These are phyloP conservation scores for Pithys albifrons DNA, from an alignment of 2,113 vertebrate species.

Conservation along the genomic window DNA sequence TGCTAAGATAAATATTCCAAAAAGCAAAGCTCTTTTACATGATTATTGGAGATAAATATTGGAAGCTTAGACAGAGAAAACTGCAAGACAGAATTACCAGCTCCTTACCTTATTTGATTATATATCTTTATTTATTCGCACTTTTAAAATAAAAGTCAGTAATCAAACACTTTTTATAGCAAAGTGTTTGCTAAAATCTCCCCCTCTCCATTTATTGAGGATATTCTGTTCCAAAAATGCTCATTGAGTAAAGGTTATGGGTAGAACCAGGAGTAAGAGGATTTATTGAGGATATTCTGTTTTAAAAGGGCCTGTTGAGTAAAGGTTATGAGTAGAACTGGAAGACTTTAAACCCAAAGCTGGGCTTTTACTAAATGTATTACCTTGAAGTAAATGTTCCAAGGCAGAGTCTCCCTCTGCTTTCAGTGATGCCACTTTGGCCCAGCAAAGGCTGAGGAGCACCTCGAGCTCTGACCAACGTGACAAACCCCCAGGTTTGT, in stretches of 20 bases:
- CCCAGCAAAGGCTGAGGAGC: not conserved
- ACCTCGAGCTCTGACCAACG: accelerated
- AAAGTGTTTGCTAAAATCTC: not conserved
- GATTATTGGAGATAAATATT: not conserved
- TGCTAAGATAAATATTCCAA: not conserved
- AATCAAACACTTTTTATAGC: not conserved
- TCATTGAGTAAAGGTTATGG: not conserved
- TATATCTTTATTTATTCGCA: not conserved
- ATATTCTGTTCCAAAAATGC: not conserved
- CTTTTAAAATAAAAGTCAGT: not conserved
- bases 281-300: not conserved
- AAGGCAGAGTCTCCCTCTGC: not conserved
- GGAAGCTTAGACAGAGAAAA: not conserved
- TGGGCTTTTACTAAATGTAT: not conserved
- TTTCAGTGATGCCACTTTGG: not conserved
- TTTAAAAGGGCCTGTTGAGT: not conserved
- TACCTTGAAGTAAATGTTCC: not conserved
- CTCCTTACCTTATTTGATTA: not conserved
- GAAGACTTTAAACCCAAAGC: not conserved
- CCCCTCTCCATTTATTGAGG: not conserved
- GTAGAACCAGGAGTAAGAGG: not conserved
- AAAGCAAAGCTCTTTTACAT: not conserved
- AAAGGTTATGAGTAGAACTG: not conserved
- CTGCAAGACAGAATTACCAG: not conserved
- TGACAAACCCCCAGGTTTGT: not conserved